A percentile compares a stretch with the other conserved stretches of the same genome.
Evolutionary conservation across 2,888 invertebrate species (phyloP).

Genomic region (Cryptus viduatorius): DNA sequence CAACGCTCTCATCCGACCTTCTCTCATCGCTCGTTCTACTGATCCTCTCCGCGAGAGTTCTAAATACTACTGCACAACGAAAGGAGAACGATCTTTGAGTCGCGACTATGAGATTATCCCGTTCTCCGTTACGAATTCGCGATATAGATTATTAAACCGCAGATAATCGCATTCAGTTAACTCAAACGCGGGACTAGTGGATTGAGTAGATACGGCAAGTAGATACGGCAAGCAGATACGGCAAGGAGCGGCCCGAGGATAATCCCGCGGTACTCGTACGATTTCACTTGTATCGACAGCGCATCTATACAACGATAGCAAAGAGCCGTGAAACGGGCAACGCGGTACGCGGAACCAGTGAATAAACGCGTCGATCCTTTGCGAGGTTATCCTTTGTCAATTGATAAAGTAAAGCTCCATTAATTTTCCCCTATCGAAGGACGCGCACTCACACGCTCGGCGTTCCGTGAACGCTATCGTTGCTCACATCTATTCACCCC

Average conservation of each 20-base stretch:
- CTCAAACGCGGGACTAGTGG: no score
- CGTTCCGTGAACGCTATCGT: not conserved
- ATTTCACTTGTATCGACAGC: constrained; percentile 1
- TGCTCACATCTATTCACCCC: not conserved
- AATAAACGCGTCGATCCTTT: not conserved
- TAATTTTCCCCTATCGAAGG: not conserved
- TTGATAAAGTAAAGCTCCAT: not conserved
- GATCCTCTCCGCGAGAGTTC: not conserved
- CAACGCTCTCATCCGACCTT: constrained; percentile 33
- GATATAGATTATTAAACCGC: not conserved
- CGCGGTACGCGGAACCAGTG: not conserved
- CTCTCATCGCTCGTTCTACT: not conserved
- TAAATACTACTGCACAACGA: not conserved
- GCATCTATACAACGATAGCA: not conserved
- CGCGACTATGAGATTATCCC: not conserved
- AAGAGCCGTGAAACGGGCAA: not conserved
- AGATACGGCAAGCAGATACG: not conserved
- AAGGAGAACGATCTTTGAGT: not conserved
- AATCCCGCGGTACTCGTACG: not conserved
- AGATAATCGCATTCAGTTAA: not conserved
- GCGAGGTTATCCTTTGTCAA: not conserved
- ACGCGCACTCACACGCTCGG: not conserved
- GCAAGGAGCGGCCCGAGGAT: not conserved
- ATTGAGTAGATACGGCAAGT: not conserved
- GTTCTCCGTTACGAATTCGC: not conserved